Evolutionary conservation across 2,888 invertebrate species (phyloP).

Genomic region (Iselma pallidipennis): DNA sequence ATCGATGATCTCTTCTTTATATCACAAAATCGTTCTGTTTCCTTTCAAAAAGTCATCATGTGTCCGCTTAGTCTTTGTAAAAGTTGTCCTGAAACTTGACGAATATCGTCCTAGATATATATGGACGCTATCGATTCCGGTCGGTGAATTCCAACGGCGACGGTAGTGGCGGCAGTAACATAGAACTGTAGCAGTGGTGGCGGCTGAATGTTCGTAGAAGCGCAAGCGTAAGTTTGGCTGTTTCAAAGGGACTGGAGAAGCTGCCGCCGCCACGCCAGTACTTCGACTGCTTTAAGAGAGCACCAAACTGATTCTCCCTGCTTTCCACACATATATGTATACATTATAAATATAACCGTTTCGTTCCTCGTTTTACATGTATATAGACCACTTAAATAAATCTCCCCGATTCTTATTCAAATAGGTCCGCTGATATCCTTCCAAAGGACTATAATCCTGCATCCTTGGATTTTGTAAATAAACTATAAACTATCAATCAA

Average conservation of each 20-base stretch:
- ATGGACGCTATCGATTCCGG: constrained; percentile 43
- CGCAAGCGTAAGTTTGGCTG: constrained; percentile 34
- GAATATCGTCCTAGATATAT: constrained; percentile 31
- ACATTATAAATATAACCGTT: neutral
- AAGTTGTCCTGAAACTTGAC: constrained; percentile 29
- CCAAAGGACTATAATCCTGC: neutral
- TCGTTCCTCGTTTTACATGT: neutral
- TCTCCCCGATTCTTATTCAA: neutral
- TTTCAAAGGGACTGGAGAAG: constrained; percentile 30
- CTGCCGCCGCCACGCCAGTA: constrained; percentile 31
- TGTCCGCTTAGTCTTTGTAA: neutral
- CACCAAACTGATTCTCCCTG: constrained; percentile 26
- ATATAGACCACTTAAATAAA: neutral
- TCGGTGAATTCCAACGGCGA: constrained; percentile 34
- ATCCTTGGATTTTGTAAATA: neutral
- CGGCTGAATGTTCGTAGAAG: neutral
- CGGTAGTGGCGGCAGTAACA: constrained; percentile 26
- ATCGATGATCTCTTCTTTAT: no score
- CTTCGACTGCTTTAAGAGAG: constrained; percentile 30
- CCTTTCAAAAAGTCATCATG: neutral
- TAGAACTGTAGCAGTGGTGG: neutral
- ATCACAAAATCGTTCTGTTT: neutral
- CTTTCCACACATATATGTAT: neutral
- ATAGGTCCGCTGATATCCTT: neutral
- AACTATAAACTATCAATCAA: neutral